These are phyloP conservation scores for Danaus melanippus DNA, from an alignment of 1,140 invertebrate species.

Conservation along the genomic window DNA sequence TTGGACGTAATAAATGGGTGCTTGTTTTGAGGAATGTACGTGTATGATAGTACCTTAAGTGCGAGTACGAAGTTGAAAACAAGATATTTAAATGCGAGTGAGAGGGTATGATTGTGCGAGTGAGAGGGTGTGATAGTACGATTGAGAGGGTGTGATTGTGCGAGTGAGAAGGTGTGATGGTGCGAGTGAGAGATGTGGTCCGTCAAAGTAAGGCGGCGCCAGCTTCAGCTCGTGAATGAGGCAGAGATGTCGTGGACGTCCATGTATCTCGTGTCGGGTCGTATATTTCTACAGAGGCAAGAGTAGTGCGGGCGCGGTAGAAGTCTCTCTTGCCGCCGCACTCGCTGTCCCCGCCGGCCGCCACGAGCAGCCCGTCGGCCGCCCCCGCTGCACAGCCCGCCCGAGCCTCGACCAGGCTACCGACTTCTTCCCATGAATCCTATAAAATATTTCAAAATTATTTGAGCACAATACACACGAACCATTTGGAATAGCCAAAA, in stretches of 20 bases:
- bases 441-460: conserved; percentile 32
- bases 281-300: conserved; percentile 79
- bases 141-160: not conserved
- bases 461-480: too few species aligned
- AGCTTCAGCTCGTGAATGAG: conserved; percentile 38
- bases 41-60: too few species aligned
- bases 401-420: conserved; percentile 83
- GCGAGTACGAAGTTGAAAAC: too few species aligned
- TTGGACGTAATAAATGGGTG: too few species aligned
- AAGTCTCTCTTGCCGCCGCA: conserved; percentile 71
- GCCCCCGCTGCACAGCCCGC: conserved; percentile 86
- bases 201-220: conserved; percentile 55
- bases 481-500: too few species aligned
- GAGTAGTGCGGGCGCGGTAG: conserved; percentile 87
- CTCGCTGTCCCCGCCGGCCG: conserved; percentile 62
- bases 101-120: too few species aligned
- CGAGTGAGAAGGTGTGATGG: too few species aligned
- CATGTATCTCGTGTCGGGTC: conserved; percentile 87
- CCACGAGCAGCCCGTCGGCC: conserved; percentile 84
- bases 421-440: conserved; percentile 50
- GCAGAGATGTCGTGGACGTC: conserved; percentile 26
- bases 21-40: too few species aligned
- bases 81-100: too few species aligned
- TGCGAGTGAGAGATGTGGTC: not conserved
- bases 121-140: not conserved